A percentile compares a stretch with the other conserved stretches of the same genome.
phyloP scores from a whole-genome alignment of 2,113 vertebrate species.

The Holacanthus passer region DNA sequence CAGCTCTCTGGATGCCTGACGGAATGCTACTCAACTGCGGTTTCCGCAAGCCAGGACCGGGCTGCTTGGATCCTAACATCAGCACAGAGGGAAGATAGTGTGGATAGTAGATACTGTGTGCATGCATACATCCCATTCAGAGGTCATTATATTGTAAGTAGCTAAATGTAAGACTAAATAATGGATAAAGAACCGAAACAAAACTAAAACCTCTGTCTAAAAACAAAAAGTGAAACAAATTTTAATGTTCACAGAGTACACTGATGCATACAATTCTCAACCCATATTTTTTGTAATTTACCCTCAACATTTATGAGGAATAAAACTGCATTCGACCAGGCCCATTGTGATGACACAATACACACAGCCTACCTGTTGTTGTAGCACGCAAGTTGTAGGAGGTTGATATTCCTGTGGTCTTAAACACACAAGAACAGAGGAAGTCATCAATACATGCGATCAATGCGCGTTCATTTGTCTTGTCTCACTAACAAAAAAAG shows the following conservation, averaged over 20 bases:
- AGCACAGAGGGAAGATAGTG: background rate
- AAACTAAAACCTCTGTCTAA: background rate
- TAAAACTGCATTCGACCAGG: background rate
- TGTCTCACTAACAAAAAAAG: background rate
- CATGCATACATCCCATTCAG: background rate
- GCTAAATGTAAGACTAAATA: background rate
- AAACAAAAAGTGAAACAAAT: background rate
- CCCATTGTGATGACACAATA: background rate
- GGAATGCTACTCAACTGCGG: constrained; percentile 16
- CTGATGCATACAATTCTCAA: background rate
- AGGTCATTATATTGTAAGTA: background rate
- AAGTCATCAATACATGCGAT: background rate
- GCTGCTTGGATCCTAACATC: constrained; percentile 48
- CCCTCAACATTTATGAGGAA: background rate
- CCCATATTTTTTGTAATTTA: background rate
- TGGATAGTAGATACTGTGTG: background rate
- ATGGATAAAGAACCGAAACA: background rate
- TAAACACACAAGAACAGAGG: constrained; percentile 26
- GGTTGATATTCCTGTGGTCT: constrained; percentile 48
- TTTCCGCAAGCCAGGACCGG: constrained; percentile 36
- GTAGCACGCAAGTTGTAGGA: constrained; percentile 47
- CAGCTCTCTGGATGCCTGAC: constrained; percentile 38
- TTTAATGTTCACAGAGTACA: background rate
- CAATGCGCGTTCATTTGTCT: background rate
- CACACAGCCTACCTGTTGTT: constrained; percentile 55